Conservation (phyloP, 2,113 vertebrate genomes). For the Plotosus lineatus region DNA sequence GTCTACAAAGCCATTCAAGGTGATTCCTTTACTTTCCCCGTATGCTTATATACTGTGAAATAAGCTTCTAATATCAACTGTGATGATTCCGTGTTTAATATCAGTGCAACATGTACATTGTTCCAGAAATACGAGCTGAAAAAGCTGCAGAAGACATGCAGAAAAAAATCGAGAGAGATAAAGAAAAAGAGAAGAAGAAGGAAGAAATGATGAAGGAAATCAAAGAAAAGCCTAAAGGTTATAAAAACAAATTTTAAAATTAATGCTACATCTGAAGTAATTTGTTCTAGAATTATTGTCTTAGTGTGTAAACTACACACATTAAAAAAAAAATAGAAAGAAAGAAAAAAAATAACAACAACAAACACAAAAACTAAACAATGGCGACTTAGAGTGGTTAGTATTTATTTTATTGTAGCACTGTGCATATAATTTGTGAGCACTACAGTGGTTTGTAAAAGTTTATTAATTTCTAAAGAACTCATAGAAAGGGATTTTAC, state of each 20-base stretch:
- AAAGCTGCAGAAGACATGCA: conserved; percentile 15
- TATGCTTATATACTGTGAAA: not conserved
- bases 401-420: not conserved
- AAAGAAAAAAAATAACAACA: too few relatives aligned
- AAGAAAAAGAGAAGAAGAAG: not conserved
- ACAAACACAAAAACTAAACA: not conserved
- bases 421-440: not conserved
- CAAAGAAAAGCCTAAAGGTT: conserved; percentile 12
- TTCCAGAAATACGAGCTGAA: conserved; percentile 58
- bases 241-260: not conserved
- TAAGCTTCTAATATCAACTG: not conserved
- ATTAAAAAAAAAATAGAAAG: not conserved
- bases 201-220: conserved; percentile 33
- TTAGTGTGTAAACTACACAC: not conserved
- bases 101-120: conserved; percentile 1
- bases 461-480: not conserved
- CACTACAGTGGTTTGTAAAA: not conserved
- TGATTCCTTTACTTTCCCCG: conserved; percentile 36
- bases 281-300: not conserved
- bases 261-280: not conserved
- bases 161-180: conserved; percentile 18
- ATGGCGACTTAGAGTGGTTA: not conserved
- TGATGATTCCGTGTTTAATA: not conserved
- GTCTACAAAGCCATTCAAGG: conserved; percentile 60
- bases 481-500: too few relatives aligned